Percentiles rank a stretch among this genome's conserved stretches.
phyloP scores from a whole-genome alignment of 2,888 invertebrate species.

The Erebia epiphron region DNA sequence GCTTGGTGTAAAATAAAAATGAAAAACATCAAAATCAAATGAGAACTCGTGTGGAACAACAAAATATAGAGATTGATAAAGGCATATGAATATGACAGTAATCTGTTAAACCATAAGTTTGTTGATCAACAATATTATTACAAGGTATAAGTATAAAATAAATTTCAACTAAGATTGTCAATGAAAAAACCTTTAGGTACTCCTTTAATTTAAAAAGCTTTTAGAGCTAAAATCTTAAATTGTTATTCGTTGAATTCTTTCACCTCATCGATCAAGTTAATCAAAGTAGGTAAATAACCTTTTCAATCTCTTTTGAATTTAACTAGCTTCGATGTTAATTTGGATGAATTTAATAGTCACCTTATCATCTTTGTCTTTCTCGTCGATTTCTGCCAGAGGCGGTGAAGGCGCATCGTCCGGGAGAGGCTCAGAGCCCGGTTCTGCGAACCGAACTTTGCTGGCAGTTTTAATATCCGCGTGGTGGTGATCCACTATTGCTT shows the following conservation, averaged over 20 bases:
- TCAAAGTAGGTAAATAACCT: neutral
- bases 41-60: conserved; percentile 27
- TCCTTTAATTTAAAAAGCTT: neutral
- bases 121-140: neutral
- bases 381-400: conserved; percentile 72
- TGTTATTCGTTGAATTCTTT: neutral
- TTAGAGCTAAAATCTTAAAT: neutral
- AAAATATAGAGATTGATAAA: conserved; percentile 24
- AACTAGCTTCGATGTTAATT: conserved; percentile 2
- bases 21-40: conserved; percentile 20
- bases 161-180: neutral
- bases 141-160: neutral
- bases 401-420: conserved; percentile 75
- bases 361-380: conserved; percentile 78
- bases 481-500: conserved; percentile 96
- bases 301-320: neutral
- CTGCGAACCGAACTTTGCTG: conserved; percentile 94
- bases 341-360: conserved; percentile 58
- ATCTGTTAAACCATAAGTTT: conserved; percentile 9
- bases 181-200: neutral
- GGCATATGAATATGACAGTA: conserved; percentile 18
- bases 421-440: conserved; percentile 80
- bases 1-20: conserved; percentile 30
- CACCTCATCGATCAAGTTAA: neutral
- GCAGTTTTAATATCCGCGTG: conserved; percentile 91